Conservation (phyloP, 2,888 invertebrate genomes). For the Luffia ferchaultella region DNA sequence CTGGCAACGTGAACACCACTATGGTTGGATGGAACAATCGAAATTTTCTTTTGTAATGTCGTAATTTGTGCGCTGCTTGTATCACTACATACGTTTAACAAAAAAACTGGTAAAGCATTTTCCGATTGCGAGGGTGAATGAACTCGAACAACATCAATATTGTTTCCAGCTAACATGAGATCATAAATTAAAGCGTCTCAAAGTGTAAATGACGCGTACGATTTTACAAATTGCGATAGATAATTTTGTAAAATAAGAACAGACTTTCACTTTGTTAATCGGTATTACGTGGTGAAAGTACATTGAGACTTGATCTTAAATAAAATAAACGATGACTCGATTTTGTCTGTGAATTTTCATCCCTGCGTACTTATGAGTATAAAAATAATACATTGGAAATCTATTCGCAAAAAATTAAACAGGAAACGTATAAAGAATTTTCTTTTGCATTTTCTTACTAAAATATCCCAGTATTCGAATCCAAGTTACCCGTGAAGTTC, state of each 20-base stretch:
- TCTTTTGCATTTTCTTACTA: neutral
- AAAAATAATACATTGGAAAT: neutral
- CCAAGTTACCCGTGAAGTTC: too few species aligned
- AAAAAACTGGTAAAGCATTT: neutral
- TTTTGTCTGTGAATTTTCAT: neutral
- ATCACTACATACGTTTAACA: too few species aligned
- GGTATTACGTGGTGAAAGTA: neutral
- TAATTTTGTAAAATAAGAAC: neutral
- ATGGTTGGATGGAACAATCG: too few species aligned
- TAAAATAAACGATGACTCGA: neutral
- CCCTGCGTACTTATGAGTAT: neutral
- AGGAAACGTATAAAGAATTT: neutral
- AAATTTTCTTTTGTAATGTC: too few species aligned
- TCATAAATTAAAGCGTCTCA: neutral
- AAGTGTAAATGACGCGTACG: neutral
- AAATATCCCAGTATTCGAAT: too few species aligned
- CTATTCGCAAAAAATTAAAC: too few species aligned
- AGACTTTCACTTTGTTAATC: neutral
- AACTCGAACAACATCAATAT: neutral
- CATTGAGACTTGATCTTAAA: neutral
- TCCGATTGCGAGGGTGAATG: neutral
- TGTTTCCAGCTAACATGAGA: neutral
- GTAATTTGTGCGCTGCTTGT: too few species aligned
- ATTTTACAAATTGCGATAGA: neutral
- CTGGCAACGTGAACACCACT: too few species aligned